Conservation (phyloP, 1,140 invertebrate species). For the Eulimnadia texana region DNA sequence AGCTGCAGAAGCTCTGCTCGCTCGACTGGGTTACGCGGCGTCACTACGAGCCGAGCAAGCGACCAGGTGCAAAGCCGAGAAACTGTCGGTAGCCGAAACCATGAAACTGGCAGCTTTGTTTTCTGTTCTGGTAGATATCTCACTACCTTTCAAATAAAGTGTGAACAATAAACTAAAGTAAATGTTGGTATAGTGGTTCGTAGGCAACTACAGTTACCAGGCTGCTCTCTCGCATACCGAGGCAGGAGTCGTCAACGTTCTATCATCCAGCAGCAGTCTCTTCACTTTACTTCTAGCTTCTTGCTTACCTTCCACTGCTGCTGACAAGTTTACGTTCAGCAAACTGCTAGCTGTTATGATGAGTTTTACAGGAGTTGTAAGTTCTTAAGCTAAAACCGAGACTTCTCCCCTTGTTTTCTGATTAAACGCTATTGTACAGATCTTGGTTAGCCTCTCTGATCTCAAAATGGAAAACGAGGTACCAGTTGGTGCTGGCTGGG, state of each 20-base stretch:
- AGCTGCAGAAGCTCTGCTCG: slow-evolving; percentile 66
- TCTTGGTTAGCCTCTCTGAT: slow-evolving; percentile 54
- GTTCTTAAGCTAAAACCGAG: slow-evolving; percentile 26
- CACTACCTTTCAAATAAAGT: background rate
- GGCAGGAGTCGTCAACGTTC: slow-evolving; percentile 56
- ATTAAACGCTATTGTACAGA: too few relatives aligned
- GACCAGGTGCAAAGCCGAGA: slow-evolving; percentile 46
- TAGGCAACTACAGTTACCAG: slow-evolving; percentile 67
- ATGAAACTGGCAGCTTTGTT: slow-evolving; percentile 59
- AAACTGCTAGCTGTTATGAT: slow-evolving; percentile 62
- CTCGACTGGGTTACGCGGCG: slow-evolving; percentile 68
- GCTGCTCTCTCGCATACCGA: slow-evolving; percentile 57
- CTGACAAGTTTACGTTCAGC: slow-evolving; percentile 63
- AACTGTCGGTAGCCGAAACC: slow-evolving; percentile 50
- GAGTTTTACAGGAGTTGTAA: slow-evolving; percentile 60
- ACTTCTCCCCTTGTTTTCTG: slow-evolving; percentile 12
- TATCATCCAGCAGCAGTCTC: slow-evolving; percentile 67
- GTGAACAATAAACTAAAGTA: background rate
- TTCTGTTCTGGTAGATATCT: slow-evolving; percentile 49
- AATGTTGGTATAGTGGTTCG: slow-evolving; percentile 53
- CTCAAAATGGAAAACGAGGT: slow-evolving; percentile 33
- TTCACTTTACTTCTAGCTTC: slow-evolving; percentile 68
- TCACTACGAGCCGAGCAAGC: slow-evolving; percentile 54
- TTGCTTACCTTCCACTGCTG: slow-evolving; percentile 56
- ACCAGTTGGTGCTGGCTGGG: slow-evolving; percentile 55